Percentiles rank a stretch among this genome's conserved stretches.
phyloP scores from a whole-genome alignment of 2,113 vertebrate species.

The Chroicocephalus ridibundus region DNA sequence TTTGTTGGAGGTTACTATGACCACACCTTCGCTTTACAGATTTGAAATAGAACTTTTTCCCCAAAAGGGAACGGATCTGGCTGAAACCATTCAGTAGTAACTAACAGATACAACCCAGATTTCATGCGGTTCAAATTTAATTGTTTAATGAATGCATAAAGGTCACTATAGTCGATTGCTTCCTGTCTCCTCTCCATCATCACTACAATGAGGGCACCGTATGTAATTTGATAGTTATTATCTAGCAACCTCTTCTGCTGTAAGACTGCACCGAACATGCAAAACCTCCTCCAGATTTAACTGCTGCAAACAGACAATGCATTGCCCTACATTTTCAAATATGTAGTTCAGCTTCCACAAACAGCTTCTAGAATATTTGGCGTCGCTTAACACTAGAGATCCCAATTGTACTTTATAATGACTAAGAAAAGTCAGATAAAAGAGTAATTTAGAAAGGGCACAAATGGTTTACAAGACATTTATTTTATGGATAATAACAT shows the following conservation, averaged over 20 bases:
- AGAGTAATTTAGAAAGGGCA: background rate
- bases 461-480: background rate
- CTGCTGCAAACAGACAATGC: background rate
- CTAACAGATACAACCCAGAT: background rate
- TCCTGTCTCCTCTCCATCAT: background rate
- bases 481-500: background rate
- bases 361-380: background rate
- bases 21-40: background rate
- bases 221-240: background rate
- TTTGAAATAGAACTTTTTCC: background rate
- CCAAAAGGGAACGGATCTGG: background rate
- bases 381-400: rapidly evolving
- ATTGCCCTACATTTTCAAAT: background rate
- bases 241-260: background rate
- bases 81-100: background rate
- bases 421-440: background rate
- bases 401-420: background rate
- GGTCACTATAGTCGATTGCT: background rate
- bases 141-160: background rate
- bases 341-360: background rate
- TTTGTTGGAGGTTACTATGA: background rate
- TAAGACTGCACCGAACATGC: background rate
- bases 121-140: background rate
- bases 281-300: background rate
- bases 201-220: background rate